Evolutionary conservation across 2,888 invertebrate genomes (phyloP).

Genomic region (Aphrophora alni): DNA sequence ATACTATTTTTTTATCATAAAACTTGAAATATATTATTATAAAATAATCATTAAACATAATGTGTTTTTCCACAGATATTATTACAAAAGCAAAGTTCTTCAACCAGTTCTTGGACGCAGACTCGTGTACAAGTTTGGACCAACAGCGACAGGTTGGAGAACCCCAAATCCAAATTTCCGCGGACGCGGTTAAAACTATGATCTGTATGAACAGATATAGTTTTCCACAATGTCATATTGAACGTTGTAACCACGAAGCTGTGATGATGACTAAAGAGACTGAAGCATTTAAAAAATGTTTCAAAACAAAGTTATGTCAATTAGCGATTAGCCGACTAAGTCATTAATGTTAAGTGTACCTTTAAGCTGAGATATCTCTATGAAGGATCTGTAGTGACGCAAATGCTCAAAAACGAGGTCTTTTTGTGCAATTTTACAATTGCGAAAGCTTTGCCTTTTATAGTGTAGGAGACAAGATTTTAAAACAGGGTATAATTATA

Average conservation of each 20-base stretch:
- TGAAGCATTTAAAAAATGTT: neutral
- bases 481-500: neutral
- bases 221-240: neutral
- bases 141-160: slow-evolving; percentile 78
- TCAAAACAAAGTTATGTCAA: neutral
- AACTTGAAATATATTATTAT: too few relatives aligned
- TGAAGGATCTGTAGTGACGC: neutral
- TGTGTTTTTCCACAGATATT: slow-evolving; percentile 65
- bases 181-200: neutral
- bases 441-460: neutral
- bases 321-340: too few relatives aligned
- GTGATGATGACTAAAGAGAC: neutral
- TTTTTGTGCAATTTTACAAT: neutral
- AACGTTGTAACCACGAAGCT: neutral
- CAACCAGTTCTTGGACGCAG: slow-evolving; percentile 77
- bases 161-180: slow-evolving; percentile 68
- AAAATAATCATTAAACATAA: too few relatives aligned
- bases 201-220: neutral
- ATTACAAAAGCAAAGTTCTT: slow-evolving; percentile 78
- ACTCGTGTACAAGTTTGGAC: slow-evolving; percentile 82
- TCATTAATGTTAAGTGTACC: neutral
- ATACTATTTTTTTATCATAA: too few relatives aligned
- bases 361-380: neutral
- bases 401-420: neutral
- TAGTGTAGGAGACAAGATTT: neutral